phyloP scores from a whole-genome alignment of 2,797 vertebrate species.

The Carapus acus region DNA sequence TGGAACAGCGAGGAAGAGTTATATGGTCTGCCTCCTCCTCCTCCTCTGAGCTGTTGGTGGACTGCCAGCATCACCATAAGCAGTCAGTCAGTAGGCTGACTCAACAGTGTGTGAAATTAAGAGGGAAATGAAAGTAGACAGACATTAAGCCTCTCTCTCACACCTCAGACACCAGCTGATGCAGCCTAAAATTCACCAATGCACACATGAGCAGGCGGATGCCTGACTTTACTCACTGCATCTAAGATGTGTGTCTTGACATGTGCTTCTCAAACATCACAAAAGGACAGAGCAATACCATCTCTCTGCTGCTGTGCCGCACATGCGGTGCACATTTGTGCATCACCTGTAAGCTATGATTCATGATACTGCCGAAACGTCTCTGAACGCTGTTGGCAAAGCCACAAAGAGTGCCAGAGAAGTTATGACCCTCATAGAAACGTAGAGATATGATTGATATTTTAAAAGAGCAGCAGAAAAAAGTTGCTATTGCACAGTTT shows the following conservation, averaged over 20 bases:
- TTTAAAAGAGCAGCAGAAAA: too few species aligned
- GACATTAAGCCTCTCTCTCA: conserved; percentile 68
- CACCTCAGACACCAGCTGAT: conserved; percentile 66
- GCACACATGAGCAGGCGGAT: conserved; percentile 53
- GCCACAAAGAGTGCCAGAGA: too few species aligned
- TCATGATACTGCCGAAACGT: too few species aligned
- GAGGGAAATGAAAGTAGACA: conserved; percentile 74
- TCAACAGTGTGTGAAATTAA: conserved; percentile 78
- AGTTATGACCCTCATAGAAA: too few species aligned
- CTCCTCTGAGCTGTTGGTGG: conserved; percentile 56
- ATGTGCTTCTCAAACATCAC: conserved; percentile 20
- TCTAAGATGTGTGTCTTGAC: too few species aligned
- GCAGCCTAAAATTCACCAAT: conserved; percentile 41
- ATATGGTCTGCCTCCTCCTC: conserved; percentile 49
- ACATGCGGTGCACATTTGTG: too few species aligned
- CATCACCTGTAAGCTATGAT: too few species aligned
- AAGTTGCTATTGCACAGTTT: too few species aligned
- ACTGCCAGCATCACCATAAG: conserved; percentile 64
- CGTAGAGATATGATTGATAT: too few species aligned
- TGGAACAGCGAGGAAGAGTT: conserved; percentile 60
- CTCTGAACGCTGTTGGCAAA: too few species aligned
- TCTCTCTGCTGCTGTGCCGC: conserved; percentile 40
- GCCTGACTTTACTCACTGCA: conserved; percentile 53
- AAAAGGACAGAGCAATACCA: conserved; percentile 22
- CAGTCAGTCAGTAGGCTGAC: conserved; percentile 70